Percentiles rank a stretch among this genome's conserved stretches.
Evolutionary conservation across 2,113 vertebrate species (phyloP).

Genomic region (Antechinus stuartii): DNA sequence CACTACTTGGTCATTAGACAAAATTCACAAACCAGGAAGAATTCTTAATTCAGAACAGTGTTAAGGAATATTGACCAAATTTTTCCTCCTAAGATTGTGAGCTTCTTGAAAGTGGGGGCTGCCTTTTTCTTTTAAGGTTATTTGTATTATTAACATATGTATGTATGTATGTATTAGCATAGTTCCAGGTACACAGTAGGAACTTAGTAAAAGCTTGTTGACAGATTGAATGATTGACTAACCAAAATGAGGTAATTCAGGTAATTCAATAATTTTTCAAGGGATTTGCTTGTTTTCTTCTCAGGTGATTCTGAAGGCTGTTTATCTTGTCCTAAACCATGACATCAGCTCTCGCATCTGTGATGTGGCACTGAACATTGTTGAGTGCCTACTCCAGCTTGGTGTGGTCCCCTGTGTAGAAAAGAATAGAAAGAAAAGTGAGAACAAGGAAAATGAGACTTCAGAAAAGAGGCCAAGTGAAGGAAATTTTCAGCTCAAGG

Average conservation of each 20-base stretch:
- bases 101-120: background rate
- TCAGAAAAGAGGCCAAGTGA: conserved; percentile 90
- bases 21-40: conserved; percentile 36
- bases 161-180: background rate
- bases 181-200: background rate
- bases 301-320: conserved; percentile 95
- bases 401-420: conserved; percentile 94
- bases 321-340: conserved; percentile 96
- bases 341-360: conserved; percentile 98
- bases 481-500: conserved; percentile 86
- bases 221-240: background rate
- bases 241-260: background rate
- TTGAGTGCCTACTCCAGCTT: conserved; percentile 96
- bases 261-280: background rate
- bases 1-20: background rate
- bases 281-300: conserved; percentile 31
- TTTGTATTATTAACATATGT: background rate
- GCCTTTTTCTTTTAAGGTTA: background rate
- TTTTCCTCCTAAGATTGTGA: background rate
- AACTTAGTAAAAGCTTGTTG: background rate
- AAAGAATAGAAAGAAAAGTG: conserved; percentile 91
- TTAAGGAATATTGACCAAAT: conserved; percentile 7
- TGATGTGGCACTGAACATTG: conserved; percentile 96
- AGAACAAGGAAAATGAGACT: conserved; percentile 93
- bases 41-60: conserved; percentile 34